phyloP scores from a whole-genome alignment of 2,113 vertebrate species.

The Anseranas semipalmata region DNA sequence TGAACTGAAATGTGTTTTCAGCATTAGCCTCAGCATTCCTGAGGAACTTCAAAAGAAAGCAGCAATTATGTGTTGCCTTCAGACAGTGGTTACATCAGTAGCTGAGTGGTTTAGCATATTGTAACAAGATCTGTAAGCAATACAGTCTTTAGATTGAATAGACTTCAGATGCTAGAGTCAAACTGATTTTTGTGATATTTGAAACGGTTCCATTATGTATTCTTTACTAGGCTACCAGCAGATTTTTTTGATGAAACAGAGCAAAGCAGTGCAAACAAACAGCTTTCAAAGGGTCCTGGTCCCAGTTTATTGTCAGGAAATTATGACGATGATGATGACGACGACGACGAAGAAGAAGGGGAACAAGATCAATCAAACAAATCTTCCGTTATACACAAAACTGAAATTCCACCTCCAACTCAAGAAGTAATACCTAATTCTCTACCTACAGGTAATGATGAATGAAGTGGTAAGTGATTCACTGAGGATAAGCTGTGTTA shows the following conservation, averaged over 20 bases:
- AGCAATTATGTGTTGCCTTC: background rate
- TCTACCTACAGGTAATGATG: slow-evolving; percentile 65
- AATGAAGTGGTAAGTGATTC: background rate
- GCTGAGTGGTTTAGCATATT: background rate
- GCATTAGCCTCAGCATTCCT: background rate
- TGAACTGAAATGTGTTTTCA: background rate
- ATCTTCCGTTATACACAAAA: background rate
- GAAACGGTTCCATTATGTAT: background rate
- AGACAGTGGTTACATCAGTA: background rate
- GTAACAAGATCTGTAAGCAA: background rate
- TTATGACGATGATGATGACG: slow-evolving; percentile 80
- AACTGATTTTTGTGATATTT: background rate
- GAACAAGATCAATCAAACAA: slow-evolving; percentile 16
- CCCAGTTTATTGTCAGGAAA: slow-evolving; percentile 80
- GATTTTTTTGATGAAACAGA: slow-evolving; percentile 75
- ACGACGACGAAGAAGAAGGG: slow-evolving; percentile 35
- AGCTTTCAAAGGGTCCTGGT: slow-evolving; percentile 51
- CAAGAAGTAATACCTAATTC: slow-evolving; percentile 15
- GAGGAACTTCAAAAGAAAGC: background rate
- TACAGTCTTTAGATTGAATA: background rate
- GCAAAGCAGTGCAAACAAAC: background rate
- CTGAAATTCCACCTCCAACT: slow-evolving; percentile 40
- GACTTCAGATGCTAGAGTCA: background rate
- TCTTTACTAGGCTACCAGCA: slow-evolving; percentile 66
- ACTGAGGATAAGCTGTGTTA: background rate